phyloP scores from a whole-genome alignment of 2,113 vertebrate genomes.

The Eidolon helvum region DNA sequence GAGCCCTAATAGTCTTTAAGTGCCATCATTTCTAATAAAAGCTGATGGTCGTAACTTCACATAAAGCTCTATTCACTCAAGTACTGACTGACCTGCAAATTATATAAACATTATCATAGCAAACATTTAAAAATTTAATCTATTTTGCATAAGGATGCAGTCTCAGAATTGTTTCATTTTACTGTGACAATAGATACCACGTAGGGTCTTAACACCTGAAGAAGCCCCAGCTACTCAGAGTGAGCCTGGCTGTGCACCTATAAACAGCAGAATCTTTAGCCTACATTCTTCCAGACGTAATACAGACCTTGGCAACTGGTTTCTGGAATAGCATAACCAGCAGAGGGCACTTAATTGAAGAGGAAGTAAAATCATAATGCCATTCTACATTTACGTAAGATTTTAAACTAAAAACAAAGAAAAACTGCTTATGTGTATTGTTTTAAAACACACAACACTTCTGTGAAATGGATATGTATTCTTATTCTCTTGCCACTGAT shows the following conservation, averaged over 20 bases:
- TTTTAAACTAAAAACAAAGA: conserved; percentile 2
- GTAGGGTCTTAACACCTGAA: background rate
- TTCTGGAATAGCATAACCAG: background rate
- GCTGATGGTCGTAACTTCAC: background rate
- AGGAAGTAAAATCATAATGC: background rate
- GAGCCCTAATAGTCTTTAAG: background rate
- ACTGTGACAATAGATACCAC: background rate
- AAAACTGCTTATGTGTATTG: background rate
- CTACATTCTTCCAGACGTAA: background rate
- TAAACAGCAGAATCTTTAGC: background rate
- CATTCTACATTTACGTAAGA: background rate
- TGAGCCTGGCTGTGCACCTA: background rate
- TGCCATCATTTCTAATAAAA: background rate
- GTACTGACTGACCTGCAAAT: background rate
- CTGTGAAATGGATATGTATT: background rate
- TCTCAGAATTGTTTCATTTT: background rate
- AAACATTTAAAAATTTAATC: background rate
- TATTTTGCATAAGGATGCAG: background rate
- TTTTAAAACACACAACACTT: background rate
- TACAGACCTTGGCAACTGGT: background rate
- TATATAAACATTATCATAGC: background rate
- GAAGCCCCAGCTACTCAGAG: background rate
- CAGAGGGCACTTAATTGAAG: background rate
- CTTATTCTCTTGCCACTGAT: background rate
- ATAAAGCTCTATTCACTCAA: background rate